Evolutionary conservation across 2,888 invertebrate species (phyloP).

Genomic region (Cataglyphis livida): DNA sequence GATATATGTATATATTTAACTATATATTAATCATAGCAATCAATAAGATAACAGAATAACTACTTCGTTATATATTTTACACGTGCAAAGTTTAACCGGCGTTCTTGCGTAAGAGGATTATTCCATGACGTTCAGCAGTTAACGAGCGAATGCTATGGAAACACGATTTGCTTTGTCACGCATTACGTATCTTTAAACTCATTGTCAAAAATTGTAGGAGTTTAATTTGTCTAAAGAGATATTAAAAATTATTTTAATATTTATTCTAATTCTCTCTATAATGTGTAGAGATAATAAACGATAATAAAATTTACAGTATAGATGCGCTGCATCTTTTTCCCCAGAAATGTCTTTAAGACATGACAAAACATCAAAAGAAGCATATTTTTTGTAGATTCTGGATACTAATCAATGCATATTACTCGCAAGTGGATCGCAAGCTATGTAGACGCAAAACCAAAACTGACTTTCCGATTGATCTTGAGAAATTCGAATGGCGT

Average conservation of each 20-base stretch:
- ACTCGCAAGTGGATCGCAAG: conserved; percentile 16
- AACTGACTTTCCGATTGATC: conserved; percentile 13
- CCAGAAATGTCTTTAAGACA: neutral
- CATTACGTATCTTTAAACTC: conserved; percentile 56
- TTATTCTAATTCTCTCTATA: neutral
- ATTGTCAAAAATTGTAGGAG: neutral
- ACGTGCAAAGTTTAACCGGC: conserved; percentile 49
- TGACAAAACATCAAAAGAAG: neutral
- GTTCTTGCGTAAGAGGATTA: conserved; percentile 77
- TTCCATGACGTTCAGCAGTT: conserved; percentile 69
- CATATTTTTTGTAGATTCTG: neutral
- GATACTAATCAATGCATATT: neutral
- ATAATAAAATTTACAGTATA: neutral
- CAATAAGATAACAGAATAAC: neutral
- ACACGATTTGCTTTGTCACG: conserved; percentile 63
- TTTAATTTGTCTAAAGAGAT: neutral
- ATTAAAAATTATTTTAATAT: conserved; percentile 7
- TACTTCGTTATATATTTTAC: neutral
- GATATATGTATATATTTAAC: too few species aligned
- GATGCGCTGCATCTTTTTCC: neutral
- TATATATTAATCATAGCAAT: neutral
- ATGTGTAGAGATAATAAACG: neutral
- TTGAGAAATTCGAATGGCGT: conserved; percentile 55
- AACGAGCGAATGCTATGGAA: conserved; percentile 64
- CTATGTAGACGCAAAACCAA: conserved; percentile 25